phyloP scores from a whole-genome alignment of 2,113 vertebrate genomes.

The Myrmecobius fasciatus region DNA sequence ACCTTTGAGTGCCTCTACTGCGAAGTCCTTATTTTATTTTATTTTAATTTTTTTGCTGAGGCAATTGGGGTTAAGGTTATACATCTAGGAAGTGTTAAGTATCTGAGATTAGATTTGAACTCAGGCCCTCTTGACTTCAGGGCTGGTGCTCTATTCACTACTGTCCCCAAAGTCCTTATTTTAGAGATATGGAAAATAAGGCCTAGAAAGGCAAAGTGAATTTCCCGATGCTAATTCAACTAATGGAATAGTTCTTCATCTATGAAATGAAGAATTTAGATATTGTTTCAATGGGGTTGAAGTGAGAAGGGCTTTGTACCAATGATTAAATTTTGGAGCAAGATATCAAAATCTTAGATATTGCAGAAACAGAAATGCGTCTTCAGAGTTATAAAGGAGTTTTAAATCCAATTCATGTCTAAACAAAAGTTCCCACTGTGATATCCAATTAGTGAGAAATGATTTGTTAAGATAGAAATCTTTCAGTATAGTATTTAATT shows the following conservation, averaged over 20 bases:
- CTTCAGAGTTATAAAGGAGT: not conserved
- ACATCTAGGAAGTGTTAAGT: too few relatives aligned
- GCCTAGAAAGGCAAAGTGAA: not conserved
- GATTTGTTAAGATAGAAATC: not conserved
- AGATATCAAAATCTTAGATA: not conserved
- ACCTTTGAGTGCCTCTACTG: not conserved
- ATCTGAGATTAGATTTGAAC: too few relatives aligned
- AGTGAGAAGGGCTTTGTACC: not conserved
- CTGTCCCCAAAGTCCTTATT: not conserved
- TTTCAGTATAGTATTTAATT: not conserved
- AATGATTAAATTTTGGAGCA: not conserved
- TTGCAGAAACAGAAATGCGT: not conserved
- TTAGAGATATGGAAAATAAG: not conserved
- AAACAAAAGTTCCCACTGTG: not conserved
- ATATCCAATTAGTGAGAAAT: not conserved
- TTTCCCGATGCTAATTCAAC: not conserved
- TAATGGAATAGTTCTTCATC: not conserved
- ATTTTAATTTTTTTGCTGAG: too few relatives aligned
- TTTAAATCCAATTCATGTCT: not conserved
- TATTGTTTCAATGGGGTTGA: not conserved
- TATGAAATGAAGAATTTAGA: not conserved
- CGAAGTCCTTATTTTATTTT: not conserved
- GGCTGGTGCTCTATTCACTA: too few relatives aligned
- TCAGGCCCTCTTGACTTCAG: too few relatives aligned
- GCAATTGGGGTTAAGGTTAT: too few relatives aligned